phyloP scores from a whole-genome alignment of 2,888 invertebrate species.

The Teinopalpus imperialis region DNA sequence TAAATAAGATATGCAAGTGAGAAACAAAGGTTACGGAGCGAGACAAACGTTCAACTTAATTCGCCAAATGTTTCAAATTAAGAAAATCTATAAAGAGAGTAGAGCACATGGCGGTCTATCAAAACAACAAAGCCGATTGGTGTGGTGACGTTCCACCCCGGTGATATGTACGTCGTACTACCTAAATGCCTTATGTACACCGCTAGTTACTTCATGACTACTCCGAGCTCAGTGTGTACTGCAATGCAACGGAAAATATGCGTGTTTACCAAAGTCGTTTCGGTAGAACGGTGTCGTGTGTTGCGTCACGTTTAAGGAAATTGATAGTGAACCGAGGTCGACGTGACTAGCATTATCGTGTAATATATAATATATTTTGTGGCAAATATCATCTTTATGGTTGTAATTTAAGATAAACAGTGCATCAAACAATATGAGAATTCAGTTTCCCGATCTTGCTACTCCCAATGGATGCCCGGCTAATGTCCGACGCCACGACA shows the following conservation, averaged over 20 bases:
- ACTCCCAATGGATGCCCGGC: slow-evolving; percentile 74
- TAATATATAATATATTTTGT: slow-evolving; percentile 59
- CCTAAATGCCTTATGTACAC: slow-evolving; percentile 83
- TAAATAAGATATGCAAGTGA: not conserved
- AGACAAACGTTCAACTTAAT: slow-evolving; percentile 17
- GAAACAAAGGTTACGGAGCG: slow-evolving; percentile 20
- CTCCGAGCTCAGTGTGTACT: slow-evolving; percentile 82
- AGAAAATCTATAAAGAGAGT: slow-evolving; percentile 57
- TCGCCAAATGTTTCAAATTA: slow-evolving; percentile 26
- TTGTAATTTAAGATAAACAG: slow-evolving; percentile 51
- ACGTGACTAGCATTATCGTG: slow-evolving; percentile 76
- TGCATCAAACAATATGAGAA: slow-evolving; percentile 59
- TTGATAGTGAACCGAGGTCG: slow-evolving; percentile 80
- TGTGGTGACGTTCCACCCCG: slow-evolving; percentile 80
- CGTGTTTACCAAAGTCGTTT: slow-evolving; percentile 82
- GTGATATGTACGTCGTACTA: slow-evolving; percentile 81
- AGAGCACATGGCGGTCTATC: slow-evolving; percentile 77
- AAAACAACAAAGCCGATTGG: slow-evolving; percentile 82
- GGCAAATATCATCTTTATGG: slow-evolving; percentile 47
- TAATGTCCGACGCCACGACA: slow-evolving; percentile 74
- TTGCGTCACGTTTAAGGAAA: slow-evolving; percentile 82
- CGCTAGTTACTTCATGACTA: slow-evolving; percentile 82
- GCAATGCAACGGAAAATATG: slow-evolving; percentile 83
- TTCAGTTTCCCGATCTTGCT: slow-evolving; percentile 64
- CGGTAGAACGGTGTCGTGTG: slow-evolving; percentile 80